Evolutionary conservation across 2,888 invertebrate species (phyloP), one percentile per base, ranked within the genome.

Genomic region (Archaeoteleia sp.): DNA sequence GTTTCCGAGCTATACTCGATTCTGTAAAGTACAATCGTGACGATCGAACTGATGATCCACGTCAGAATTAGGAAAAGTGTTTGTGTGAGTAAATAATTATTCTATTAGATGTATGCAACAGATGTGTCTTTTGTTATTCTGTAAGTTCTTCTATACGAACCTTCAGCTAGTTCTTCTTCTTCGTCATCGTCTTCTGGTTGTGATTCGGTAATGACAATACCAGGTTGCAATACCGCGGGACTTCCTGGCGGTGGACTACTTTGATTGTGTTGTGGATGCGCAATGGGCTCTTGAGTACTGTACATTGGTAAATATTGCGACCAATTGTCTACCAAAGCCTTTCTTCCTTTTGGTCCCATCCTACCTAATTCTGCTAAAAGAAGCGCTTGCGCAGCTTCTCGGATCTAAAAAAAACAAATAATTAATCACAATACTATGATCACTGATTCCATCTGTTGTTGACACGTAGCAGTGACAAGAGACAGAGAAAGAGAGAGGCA

Each of bases 301-400:
- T 95, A 95, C 49, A 94, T 90, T 0, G 98, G 98, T 12, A 99
- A 87, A 87, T 93, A 98, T 69, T 96, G 96, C 0, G 97, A 93
- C 99, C 99, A 99, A 78, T 93, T 92, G 85, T 98, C 97, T 0
- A 99, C 95, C 12, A 99, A 87, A 0, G 92, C 89, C 85, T 97
- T 96, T 10, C 98, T 91, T 0, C 98, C 98, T 80, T 95, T 95
- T 0, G 94, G 91, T 0, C 96, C 96, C 80, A 97, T 89, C 53
- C 92, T 90, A 66, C 93, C 91, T 17, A 99, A 87, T 86, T 99
- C 99, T 0, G 98, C 97, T 8, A 98, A 87, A 0, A 99, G 87
- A 20, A 99, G 87, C 6, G 98, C 97, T 81, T 99, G 99, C 0
- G 98, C 95, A 0, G 98, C 98, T 86, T 98, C 97, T 2, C 99